Evolutionary conservation across 2,888 invertebrate genomes (phyloP).

Genomic region (Sympetrum striolatum): DNA sequence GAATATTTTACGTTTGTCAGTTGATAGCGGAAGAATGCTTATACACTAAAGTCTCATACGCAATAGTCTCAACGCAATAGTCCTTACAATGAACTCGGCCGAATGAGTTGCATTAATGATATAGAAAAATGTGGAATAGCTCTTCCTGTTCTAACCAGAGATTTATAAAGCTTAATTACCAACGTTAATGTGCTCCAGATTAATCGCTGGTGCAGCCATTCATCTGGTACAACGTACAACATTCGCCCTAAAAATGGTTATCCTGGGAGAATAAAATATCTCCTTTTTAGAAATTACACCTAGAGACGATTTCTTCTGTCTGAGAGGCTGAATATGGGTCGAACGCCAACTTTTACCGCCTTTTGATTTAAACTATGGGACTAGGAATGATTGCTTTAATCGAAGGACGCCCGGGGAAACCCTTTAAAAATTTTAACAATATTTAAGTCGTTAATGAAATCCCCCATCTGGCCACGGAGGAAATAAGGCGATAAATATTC

Average conservation of each 20-base stretch:
- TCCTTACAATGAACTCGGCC: neutral
- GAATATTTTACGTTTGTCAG: too few species aligned
- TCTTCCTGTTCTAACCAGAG: neutral
- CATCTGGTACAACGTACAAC: neutral
- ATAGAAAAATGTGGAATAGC: neutral
- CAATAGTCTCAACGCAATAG: too few species aligned
- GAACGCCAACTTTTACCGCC: neutral
- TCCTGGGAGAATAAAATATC: neutral
- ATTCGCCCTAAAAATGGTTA: neutral
- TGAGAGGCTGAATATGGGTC: neutral
- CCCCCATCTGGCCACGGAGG: neutral
- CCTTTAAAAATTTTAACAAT: neutral
- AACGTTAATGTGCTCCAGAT: neutral
- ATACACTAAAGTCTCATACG: too few species aligned
- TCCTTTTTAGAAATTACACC: neutral
- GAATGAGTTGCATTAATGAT: neutral
- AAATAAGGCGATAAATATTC: slow-evolving; percentile 29
- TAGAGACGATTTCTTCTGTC: neutral
- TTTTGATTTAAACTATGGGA: neutral
- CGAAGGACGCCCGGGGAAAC: neutral
- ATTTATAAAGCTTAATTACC: neutral
- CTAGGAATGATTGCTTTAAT: neutral
- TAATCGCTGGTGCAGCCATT: too few species aligned
- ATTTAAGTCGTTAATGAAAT: slow-evolving; percentile 6
- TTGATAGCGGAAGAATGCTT: too few species aligned